phyloP scores from a whole-genome alignment of 2,888 invertebrate species.

The Protodeltote pygarga region DNA sequence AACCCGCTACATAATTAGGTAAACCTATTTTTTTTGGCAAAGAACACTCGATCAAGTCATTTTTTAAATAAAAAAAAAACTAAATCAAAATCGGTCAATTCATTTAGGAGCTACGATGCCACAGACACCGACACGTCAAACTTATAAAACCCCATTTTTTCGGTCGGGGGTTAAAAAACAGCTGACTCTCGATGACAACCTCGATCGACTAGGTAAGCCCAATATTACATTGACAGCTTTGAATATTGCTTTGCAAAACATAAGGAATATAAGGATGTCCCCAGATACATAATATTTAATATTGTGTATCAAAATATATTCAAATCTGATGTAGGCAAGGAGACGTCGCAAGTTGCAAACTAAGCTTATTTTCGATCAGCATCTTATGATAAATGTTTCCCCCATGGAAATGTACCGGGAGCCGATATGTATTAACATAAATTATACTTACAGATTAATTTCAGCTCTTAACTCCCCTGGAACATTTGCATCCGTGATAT shows the following conservation, averaged over 20 bases:
- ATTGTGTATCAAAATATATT: slow-evolving; percentile 58
- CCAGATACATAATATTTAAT: slow-evolving; percentile 50
- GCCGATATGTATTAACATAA: slow-evolving; percentile 72
- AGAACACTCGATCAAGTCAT: too few relatives aligned
- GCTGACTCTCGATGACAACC: background rate
- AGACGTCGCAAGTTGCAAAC: slow-evolving; percentile 67
- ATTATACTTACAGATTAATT: slow-evolving; percentile 79
- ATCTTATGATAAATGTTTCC: slow-evolving; percentile 74
- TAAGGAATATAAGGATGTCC: background rate
- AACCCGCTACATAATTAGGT: too few relatives aligned
- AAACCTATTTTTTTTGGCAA: too few relatives aligned
- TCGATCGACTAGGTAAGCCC: background rate
- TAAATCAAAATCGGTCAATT: too few relatives aligned
- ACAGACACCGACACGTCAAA: too few relatives aligned
- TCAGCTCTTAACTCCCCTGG: slow-evolving; percentile 46
- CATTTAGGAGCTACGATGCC: too few relatives aligned
- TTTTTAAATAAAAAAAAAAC: too few relatives aligned
- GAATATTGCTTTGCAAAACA: background rate
- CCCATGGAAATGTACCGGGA: slow-evolving; percentile 68
- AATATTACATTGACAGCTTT: background rate
- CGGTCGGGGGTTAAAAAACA: background rate
- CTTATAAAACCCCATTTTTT: too few relatives aligned
- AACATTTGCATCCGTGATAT: slow-evolving; percentile 45
- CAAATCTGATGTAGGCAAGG: slow-evolving; percentile 62
- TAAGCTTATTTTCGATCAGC: slow-evolving; percentile 69